phyloP scores from a whole-genome alignment of 2,888 invertebrate genomes.

The Drosophila histrio region DNA sequence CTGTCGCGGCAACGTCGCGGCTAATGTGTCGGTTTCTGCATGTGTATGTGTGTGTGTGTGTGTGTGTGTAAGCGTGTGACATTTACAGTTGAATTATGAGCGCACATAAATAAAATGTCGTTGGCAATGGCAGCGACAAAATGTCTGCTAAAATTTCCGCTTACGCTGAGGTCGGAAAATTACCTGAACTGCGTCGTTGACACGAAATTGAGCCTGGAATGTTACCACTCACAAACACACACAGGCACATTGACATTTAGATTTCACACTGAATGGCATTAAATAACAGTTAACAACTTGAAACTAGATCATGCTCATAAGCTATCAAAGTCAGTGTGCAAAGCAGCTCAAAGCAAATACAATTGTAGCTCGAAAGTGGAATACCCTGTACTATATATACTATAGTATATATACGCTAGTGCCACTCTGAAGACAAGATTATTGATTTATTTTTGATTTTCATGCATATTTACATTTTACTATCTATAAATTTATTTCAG shows the following conservation, averaged over 20 bases:
- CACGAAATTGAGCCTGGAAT: conserved; percentile 64
- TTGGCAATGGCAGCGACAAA: conserved; percentile 64
- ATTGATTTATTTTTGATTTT: no score
- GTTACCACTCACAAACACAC: neutral
- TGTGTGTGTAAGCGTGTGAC: conserved; percentile 25
- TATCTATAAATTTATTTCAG: no score
- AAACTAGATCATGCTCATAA: conserved; percentile 50
- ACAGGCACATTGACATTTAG: conserved; percentile 44
- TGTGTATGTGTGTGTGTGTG: conserved; percentile 12
- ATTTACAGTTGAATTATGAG: conserved; percentile 78
- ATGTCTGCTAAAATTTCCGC: conserved; percentile 71
- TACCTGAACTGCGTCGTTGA: conserved; percentile 75
- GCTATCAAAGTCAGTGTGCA: conserved; percentile 47
- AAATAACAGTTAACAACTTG: conserved; percentile 36
- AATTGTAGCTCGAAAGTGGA: neutral
- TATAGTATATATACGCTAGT: neutral
- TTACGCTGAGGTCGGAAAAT: conserved; percentile 51
- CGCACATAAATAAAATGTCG: conserved; percentile 76
- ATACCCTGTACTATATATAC: neutral
- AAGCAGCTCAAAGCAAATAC: neutral
- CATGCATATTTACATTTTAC: no score
- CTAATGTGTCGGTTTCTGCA: conserved; percentile 52
- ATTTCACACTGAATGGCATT: conserved; percentile 36
- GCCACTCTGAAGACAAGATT: no score
- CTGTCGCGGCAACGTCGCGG: conserved; percentile 50